Evolutionary conservation across 2,797 vertebrate species (phyloP), one percentile per base, ranked within the genome.

Genomic region (Coregonus sp.): DNA sequence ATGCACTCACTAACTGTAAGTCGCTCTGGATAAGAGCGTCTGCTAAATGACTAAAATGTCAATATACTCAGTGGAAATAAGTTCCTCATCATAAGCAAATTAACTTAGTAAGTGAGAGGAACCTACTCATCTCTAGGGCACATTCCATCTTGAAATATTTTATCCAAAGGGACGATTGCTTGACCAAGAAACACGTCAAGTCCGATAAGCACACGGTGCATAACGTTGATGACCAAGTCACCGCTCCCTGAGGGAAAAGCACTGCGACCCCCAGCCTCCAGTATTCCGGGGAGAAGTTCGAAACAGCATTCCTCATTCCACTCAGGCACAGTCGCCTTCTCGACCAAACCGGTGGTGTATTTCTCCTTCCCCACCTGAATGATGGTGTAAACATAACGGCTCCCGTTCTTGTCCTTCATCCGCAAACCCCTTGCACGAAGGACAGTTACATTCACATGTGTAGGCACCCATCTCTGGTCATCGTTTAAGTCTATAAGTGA

Each of bases 281-380:
- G 89, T 84, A 96, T 92, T 18, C 96, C 96, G 3, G 96, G 95
- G 6, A 95, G 93, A 88, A 99, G 94, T 94, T 98, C 97, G 90
- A 99, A 96, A 67, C 95, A 90, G 75, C 96, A 96, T 54, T 96
- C 96, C 92, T 97, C 97, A 78, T 89, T 92, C 97, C 97, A 98
- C 82, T 95, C 94, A 1, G 97, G 96, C 80, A 93, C 87, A n/a
- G 82, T 86, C 73, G 94, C 96, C 91, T 96, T 96, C 92, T 97
- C 96, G 87, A 96, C 95, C 91, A 98, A 94, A 70, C 96, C 95
- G 9, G 97, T 98, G 90, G 95, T 96, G 94, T 95, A 97, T 92
- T 96, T 97, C 87, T 98, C 96, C 83, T 96, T 96, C 74, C 96
- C 97, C 90, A 98, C 93, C 95, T 98, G 96, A 85, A 98, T 96